Base-by-base conservation (phyloP, 1,140 invertebrate species). In the Lanistes nyassanus region DNA sequence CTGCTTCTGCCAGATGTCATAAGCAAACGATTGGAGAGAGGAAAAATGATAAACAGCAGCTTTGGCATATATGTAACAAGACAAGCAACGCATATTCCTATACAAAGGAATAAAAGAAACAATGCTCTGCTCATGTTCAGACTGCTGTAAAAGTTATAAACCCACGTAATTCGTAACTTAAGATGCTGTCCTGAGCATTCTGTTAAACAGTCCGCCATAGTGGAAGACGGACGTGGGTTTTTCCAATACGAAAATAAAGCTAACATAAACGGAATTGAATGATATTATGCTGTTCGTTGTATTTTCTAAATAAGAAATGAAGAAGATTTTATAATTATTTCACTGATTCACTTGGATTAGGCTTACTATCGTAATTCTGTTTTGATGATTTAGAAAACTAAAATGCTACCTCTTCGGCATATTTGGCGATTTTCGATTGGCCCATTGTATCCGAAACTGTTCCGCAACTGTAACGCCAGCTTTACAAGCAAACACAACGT, bases 31-130 rank as follows among this genome's bases (percentile, higher is more conserved):
- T 34, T 73, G 56, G 77, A 80, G 19, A 42, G 62, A 21, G 73
- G 60, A 51, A 80, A 73, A 76, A 79, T 31, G 13, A 77, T 78
- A 69, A 80, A 56, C 34, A 81, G 65, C 60, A 79, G 36, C 58
- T 62, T 62, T 53, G 79, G 79, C 34, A 79, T 39, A 67, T 71
- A 76, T 31, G 76, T 70, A 21, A 78, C 71, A 37, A 84, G 71
- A 76, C 79, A 82, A 36, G 81, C 81, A 58, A 82, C 62, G 34
- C 76, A 68, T 36, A 81, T 65, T 55, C 83, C 81, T 19, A 79
- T 71, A 6, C 81, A 42, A 31, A 82, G 55, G 29, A 84, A 42
- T n/a, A 82, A n/a, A 16, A 78, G 23, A 11, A 81, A 26, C n/a
- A 83, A n/a, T 13, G 72, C 73, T 58, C 75, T 66, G 47, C 55